Evolutionary conservation across 2,113 vertebrate species (phyloP).

Genomic region (Pelusios castaneus): DNA sequence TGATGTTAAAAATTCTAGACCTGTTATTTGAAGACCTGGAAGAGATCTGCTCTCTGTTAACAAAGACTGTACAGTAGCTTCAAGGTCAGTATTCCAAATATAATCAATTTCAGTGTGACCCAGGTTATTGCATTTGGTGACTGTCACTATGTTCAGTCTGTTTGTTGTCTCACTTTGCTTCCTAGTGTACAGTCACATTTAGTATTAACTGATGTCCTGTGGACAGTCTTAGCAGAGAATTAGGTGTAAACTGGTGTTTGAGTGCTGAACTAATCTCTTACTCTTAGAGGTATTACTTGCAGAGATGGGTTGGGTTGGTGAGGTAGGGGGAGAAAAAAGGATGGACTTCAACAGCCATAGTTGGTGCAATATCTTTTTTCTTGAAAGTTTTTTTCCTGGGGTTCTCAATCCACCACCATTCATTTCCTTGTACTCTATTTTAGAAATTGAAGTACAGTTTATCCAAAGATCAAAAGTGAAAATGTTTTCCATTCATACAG

Average conservation of each 20-base stretch:
- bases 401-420: background rate
- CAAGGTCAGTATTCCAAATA: background rate
- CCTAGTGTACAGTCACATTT: background rate
- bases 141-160: background rate
- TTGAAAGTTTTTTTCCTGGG: background rate
- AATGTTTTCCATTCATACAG: background rate
- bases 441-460: background rate
- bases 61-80: background rate
- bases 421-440: background rate
- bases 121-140: background rate
- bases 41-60: background rate
- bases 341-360: background rate
- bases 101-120: background rate
- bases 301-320: background rate
- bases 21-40: background rate
- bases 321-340: background rate
- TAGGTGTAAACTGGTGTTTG: background rate
- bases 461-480: background rate
- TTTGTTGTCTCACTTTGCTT: background rate
- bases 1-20: background rate
- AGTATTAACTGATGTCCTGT: background rate
- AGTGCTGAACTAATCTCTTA: background rate
- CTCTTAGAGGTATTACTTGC: background rate
- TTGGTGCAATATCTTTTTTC: background rate
- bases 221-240: background rate